A percentile compares a stretch with the other conserved stretches of the same genome.
Conservation (phyloP, 30 jellyfish, hydroid and myxozoan species). For the Haliclystus octoradiatus region DNA sequence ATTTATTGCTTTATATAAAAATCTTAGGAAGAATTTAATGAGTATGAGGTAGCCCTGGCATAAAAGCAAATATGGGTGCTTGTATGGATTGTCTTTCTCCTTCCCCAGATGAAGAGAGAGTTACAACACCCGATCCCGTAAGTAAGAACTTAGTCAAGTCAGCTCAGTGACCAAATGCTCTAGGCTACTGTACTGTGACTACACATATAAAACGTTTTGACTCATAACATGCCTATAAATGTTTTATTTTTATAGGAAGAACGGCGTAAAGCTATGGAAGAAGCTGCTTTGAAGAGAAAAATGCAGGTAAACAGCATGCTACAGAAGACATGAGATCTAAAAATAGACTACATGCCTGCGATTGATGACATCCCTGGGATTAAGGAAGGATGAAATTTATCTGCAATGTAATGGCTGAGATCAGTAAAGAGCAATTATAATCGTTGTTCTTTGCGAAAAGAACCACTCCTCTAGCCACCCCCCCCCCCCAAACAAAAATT, state of each 20-base stretch:
- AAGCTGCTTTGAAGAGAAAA: conserved; percentile 39
- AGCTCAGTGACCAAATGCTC: not conserved
- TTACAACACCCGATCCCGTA: conserved; percentile 26
- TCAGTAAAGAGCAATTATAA: too few relatives aligned
- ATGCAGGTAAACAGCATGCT: conserved; percentile 12
- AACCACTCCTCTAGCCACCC: too few relatives aligned
- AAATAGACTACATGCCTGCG: too few relatives aligned
- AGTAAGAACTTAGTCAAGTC: not conserved
- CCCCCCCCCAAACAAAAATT: too few relatives aligned
- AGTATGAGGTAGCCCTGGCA: not conserved
- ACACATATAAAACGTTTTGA: too few relatives aligned
- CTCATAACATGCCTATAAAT: not conserved
- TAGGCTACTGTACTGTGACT: not conserved
- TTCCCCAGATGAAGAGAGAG: conserved; percentile 6
- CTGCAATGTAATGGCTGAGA: too few relatives aligned
- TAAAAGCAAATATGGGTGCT: conserved; percentile 14
- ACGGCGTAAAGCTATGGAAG: conserved; percentile 18
- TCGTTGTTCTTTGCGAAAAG: too few relatives aligned
- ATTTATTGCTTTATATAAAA: too few relatives aligned
- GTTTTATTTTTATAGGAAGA: conserved; percentile 18
- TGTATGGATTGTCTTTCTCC: conserved; percentile 62
- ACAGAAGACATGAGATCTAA: not conserved
- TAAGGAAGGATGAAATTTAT: too few relatives aligned
- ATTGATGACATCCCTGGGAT: too few relatives aligned
- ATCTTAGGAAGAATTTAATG: too few relatives aligned